A percentile compares a stretch with the other conserved stretches of the same genome.
Conservation (phyloP, 2,888 invertebrate genomes). For the Crocallis elinguaria region DNA sequence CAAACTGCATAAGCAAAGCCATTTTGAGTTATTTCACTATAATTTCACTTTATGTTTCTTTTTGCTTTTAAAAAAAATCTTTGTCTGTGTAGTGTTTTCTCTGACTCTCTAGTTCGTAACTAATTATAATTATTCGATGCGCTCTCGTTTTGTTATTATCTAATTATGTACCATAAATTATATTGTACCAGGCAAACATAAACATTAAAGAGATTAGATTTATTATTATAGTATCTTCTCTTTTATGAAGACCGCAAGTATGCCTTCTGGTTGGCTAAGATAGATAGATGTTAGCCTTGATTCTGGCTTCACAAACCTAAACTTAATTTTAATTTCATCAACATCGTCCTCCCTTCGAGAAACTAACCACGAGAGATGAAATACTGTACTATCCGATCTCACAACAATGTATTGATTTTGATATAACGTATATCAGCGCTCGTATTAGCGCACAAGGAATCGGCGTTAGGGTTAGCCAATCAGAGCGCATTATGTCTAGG, state of each 20-base stretch:
- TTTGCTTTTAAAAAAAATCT: neutral
- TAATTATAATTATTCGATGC: constrained; percentile 10
- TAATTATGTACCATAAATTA: constrained; percentile 10
- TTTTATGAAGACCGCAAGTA: neutral
- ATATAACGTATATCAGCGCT: too few relatives aligned
- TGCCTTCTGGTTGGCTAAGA: neutral
- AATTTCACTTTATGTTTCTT: neutral
- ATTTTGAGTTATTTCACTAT: constrained; percentile 11
- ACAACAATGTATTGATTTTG: too few relatives aligned
- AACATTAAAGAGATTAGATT: neutral
- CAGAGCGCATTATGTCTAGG: too few relatives aligned
- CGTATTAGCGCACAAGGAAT: too few relatives aligned
- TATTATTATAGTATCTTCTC: neutral
- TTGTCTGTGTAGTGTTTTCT: constrained; percentile 5
- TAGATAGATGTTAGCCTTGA: too few relatives aligned
- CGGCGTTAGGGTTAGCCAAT: too few relatives aligned
- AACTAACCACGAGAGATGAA: too few relatives aligned
- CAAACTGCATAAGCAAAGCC: constrained; percentile 24
- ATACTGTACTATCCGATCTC: too few relatives aligned
- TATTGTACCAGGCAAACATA: constrained; percentile 32
- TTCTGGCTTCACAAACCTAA: too few relatives aligned
- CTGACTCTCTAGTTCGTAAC: constrained; percentile 2
- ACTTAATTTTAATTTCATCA: too few relatives aligned
- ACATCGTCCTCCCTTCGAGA: too few relatives aligned
- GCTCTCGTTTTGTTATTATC: constrained; percentile 21